Conservation (phyloP, 2,888 invertebrate species). For the Leptopterna dolabrata region DNA sequence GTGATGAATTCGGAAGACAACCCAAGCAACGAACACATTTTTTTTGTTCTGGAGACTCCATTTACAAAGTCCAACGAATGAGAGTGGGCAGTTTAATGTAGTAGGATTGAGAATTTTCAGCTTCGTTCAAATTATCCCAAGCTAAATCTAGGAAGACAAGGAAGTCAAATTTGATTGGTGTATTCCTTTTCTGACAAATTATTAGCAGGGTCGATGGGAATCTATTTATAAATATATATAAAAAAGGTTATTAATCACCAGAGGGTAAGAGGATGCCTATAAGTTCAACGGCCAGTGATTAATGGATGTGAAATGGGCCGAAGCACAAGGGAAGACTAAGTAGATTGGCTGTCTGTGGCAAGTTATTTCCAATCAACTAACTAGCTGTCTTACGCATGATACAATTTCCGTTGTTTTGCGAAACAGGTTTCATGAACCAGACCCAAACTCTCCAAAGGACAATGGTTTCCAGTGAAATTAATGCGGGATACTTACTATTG, state of each 20-base stretch:
- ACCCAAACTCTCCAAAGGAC: too few species aligned
- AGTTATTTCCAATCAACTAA: neutral
- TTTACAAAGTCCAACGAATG: too few species aligned
- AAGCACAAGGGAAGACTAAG: neutral
- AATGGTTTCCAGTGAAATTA: too few species aligned
- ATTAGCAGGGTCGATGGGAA: neutral
- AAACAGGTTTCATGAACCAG: neutral
- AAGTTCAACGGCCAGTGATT: neutral
- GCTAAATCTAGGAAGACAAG: too few species aligned
- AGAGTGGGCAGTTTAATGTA: too few species aligned
- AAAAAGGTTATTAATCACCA: neutral
- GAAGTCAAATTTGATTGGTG: neutral
- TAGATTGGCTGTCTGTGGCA: neutral
- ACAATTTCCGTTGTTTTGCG: neutral
- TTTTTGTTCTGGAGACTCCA: too few species aligned
- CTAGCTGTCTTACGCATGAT: neutral
- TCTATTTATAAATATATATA: constrained; percentile 4
- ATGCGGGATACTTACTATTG: too few species aligned
- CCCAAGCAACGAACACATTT: too few species aligned
- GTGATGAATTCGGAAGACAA: too few species aligned
- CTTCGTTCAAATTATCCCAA: too few species aligned
- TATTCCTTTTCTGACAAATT: neutral
- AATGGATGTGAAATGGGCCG: neutral
- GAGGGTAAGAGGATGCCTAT: neutral
- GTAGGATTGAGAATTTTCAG: too few species aligned